These are phyloP conservation scores for Parnassius apollo DNA, from an alignment of 2,888 invertebrate species.

Conservation along the genomic window DNA sequence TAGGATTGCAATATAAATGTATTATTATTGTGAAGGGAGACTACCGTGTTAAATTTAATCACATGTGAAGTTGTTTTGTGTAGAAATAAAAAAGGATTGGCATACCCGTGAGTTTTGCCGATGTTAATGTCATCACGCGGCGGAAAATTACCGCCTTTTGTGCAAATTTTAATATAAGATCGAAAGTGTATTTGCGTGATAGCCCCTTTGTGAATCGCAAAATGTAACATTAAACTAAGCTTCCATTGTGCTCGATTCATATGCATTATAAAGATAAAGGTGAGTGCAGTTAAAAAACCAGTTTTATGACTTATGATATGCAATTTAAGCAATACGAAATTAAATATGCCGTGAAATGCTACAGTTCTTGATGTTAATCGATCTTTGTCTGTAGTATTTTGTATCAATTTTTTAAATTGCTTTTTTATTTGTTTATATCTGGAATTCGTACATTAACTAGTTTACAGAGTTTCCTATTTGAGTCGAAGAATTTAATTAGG, in stretches of 20 bases:
- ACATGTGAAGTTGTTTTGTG: constrained; percentile 60
- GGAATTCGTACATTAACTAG: background rate
- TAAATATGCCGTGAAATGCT: constrained; percentile 24
- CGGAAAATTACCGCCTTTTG: constrained; percentile 76
- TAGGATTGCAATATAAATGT: constrained; percentile 53
- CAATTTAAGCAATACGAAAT: constrained; percentile 16
- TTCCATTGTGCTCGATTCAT: constrained; percentile 44
- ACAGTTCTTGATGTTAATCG: constrained; percentile 19
- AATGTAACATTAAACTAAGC: constrained; percentile 43
- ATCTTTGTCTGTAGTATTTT: constrained; percentile 2
- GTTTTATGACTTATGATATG: constrained; percentile 30
- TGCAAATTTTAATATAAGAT: constrained; percentile 71
- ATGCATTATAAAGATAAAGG: constrained; percentile 65
- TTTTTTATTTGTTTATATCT: constrained; percentile 1
- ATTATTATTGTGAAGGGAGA: constrained; percentile 35
- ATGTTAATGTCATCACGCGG: constrained; percentile 71
- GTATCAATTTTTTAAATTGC: background rate
- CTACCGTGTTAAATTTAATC: constrained; percentile 38
- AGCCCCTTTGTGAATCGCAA: constrained; percentile 52
- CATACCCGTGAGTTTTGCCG: constrained; percentile 49
- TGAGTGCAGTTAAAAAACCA: constrained; percentile 51
- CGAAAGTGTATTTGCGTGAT: constrained; percentile 56
- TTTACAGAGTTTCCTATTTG: background rate
- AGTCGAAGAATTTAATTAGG: constrained; percentile 5
- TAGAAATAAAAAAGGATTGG: constrained; percentile 62